Evolutionary conservation across 2,797 vertebrate genomes (phyloP), one percentile per base, ranked within the genome.

Genomic region (Cercopithecus neglectus): DNA sequence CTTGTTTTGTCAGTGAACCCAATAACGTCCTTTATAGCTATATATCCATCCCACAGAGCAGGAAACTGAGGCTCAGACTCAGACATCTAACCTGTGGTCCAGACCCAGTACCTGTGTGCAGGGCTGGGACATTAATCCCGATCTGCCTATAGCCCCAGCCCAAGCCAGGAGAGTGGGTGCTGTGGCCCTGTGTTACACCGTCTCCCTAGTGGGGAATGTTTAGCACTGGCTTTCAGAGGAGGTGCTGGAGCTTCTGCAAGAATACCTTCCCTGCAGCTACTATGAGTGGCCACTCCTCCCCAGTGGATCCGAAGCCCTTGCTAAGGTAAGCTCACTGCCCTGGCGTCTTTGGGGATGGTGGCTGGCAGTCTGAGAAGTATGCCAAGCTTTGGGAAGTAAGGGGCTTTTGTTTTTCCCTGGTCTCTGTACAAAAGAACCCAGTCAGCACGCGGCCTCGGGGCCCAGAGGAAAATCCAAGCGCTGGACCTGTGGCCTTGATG

Each of bases 381-480:
- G 19, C 53, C 57, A 19, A 78, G 95, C 95, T 75, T 84, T 89
- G 24, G 91, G 80, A 67, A 84, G 96, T 93, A 98, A 97, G 98
- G 97, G 94, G 90, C 92, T 91, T 98, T 97, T 97, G 91, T 91
- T 93, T 59, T 88, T 91, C 67, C 76, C 0, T 2, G 89, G 90
- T 96, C 96, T 97, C 39, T 81, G 67, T 61, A n/a, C 91, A 97
- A 83, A 89, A 0, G 8, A 78, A 75, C 21, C 80, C 9, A 72
- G 89, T 92, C 72, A 88, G 96, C 41, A 53, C 0, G 5, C 19
- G 33, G 83, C 53, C 46, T 39, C 0, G 0, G 72, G 64, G 59
- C 76, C 22, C 2, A 36, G 72, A 61, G 50, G 78, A 78, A 94
- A 97, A 95, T 26, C 93, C 46, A 89, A 96, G 93, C 87, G 91